Base-by-base conservation (phyloP, 2,797 vertebrate genomes). In the Myoxocephalus aenaeus region DNA sequence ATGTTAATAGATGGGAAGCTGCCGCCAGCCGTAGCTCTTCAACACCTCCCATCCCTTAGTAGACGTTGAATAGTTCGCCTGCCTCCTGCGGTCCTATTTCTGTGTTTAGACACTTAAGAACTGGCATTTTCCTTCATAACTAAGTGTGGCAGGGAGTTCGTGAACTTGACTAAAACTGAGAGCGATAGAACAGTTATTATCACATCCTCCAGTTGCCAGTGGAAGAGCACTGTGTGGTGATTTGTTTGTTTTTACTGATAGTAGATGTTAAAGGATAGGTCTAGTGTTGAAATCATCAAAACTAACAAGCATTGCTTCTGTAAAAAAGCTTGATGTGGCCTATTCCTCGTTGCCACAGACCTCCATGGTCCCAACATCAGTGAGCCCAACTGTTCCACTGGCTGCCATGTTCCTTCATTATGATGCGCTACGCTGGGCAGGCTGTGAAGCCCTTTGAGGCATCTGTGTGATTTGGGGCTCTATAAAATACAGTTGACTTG, bases 1-100 rank as follows among this genome's bases (percentile, higher is more conserved):
- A 75, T 87, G 79, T 82, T 85, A 84, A 85, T 87, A 83, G 81
- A 85, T 64, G 65, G 77, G 73, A 89, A 81, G 75, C 57, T 73
- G 77, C 76, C 87, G 79, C 84, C 87, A 88, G 77, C 83, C 82
- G 73, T 58, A 71, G 75, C 79, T 88, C 70, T 73, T 85, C 81
- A 76, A 78, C 85, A 77, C 83, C 72, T 86, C 84, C 62, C 64
- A 56, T 77, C 58, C 71, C 50, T 65, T 38, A 73, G 54, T 68
- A 75, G 71, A 77, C 54, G 64, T 20, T 77, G 69, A 79, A 83
- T 54, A 50, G 78, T 53, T 65, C 59, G 34, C 50, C 65, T 40
- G 80, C 80, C 75, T 79, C 77, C 68, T 29, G 53, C 53, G 15
- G 53, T 17, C 70, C 42, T 63, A 17, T 79, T 88, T 83, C 75